Percentiles rank a stretch among this genome's conserved stretches.
phyloP scores from a whole-genome alignment of 2,113 vertebrate species.

The Regulus satrapa region DNA sequence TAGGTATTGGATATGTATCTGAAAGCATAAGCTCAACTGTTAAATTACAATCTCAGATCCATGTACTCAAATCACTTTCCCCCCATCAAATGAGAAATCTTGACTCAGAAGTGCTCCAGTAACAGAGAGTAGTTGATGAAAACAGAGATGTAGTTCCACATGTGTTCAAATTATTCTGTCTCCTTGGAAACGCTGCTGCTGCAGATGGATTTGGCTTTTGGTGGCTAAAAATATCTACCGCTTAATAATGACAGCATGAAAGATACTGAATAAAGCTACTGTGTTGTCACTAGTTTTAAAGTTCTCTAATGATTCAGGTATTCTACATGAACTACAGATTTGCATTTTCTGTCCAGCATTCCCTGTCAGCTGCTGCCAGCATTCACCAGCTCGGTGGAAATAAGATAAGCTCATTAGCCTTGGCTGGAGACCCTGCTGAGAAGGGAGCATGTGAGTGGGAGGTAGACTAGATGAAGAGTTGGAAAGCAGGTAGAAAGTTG shows the following conservation, averaged over 20 bases:
- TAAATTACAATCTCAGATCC: background rate
- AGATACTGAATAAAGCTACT: conserved; percentile 64
- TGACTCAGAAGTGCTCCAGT: conserved; percentile 61
- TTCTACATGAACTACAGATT: conserved; percentile 52
- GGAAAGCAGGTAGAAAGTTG: background rate
- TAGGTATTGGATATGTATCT: background rate
- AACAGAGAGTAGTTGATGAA: conserved; percentile 72
- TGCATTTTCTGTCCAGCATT: conserved; percentile 52
- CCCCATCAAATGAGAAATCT: conserved; percentile 39
- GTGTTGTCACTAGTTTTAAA: conserved; percentile 64
- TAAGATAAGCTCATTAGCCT: conserved; percentile 42
- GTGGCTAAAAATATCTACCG: conserved; percentile 75
- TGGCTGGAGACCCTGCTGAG: conserved; percentile 19
- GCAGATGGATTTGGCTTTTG: conserved; percentile 77
- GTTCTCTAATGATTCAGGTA: conserved; percentile 65
- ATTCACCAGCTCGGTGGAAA: background rate
- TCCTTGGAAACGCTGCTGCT: conserved; percentile 78
- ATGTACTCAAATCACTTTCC: background rate
- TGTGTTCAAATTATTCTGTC: conserved; percentile 81
- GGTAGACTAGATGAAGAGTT: background rate
- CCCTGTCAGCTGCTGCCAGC: conserved; percentile 44
- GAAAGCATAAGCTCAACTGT: background rate
- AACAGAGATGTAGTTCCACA: conserved; percentile 76
- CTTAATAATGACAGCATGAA: conserved; percentile 72
- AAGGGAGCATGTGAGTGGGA: background rate